Evolutionary conservation across 2,797 vertebrate species (phyloP), one percentile per base, ranked within the genome.

Genomic region (Cyclura pinguis): DNA sequence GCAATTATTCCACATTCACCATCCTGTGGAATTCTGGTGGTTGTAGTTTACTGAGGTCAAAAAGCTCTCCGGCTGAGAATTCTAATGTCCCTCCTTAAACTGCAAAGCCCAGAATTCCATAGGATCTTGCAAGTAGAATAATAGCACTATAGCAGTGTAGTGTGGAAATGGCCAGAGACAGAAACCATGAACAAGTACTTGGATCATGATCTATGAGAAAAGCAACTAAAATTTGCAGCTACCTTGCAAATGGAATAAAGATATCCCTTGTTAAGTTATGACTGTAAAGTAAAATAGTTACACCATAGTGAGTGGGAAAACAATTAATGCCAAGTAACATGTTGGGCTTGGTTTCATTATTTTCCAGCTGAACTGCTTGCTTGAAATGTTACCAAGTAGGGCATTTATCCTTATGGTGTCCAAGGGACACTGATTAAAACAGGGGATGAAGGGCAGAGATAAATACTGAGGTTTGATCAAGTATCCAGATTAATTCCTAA

Each of bases 361-460:
- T 94, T 93, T 72, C 12, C 47, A 86, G 22, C 29, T 1, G 74
- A 88, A 85, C n/a, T 84, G 6, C 87, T 94, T 92, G 80, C 85
- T 38, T 93, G 89, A 38, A 73, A 84, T 93, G 72, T 24, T 22
- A 69, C 42, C 57, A 38, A 10, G 55, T 74, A 85, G 89, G 52
- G 2, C 83, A 1, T 69, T 47, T 92, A 77, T 16, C 93, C 91
- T 95, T 80, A 55, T 74, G 90, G 87, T 89, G 64, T 64, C 78
- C 32, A 76, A 52, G 91, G 89, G 93, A 86, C 92, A 96, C 86
- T 96, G 96, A 97, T 96, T 92, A 96, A 96, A 93, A 94, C 88
- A 87, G 86, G 74, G 97, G 96, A 93, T 95, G 93, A 94, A 94
- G 92, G 97, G 94, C 77, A 91, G 96, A 97, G 92, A 80, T 95